Evolutionary conservation across 2,888 invertebrate genomes (phyloP).

Genomic region (Stenoptilia bipunctidactyla): DNA sequence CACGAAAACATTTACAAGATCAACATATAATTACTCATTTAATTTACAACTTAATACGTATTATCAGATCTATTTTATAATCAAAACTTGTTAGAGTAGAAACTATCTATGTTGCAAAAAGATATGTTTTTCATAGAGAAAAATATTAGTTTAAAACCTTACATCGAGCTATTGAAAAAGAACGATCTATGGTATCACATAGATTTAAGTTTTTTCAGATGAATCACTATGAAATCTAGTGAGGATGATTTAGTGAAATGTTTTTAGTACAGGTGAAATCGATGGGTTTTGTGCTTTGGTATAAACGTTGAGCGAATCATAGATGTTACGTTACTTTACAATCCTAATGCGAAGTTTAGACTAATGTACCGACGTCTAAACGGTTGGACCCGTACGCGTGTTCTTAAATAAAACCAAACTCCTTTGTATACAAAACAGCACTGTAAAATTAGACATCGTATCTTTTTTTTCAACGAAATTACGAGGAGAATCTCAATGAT

Average conservation of each 20-base stretch:
- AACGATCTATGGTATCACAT: slow-evolving; percentile 28
- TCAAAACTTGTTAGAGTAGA: slow-evolving; percentile 23
- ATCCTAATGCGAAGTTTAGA: slow-evolving; percentile 63
- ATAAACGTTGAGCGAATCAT: slow-evolving; percentile 68
- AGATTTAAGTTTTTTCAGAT: slow-evolving; percentile 65
- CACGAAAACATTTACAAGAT: too few relatives aligned
- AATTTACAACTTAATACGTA: not conserved
- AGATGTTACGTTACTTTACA: slow-evolving; percentile 57
- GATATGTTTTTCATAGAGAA: slow-evolving; percentile 22
- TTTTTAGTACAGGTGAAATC: slow-evolving; percentile 57
- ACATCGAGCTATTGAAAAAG: not conserved
- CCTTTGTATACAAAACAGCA: slow-evolving; percentile 41
- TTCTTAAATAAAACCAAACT: slow-evolving; percentile 51
- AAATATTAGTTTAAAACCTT: slow-evolving; percentile 19
- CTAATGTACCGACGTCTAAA: slow-evolving; percentile 62
- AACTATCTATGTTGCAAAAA: slow-evolving; percentile 44
- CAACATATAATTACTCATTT: too few relatives aligned
- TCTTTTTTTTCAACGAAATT: slow-evolving; percentile 44
- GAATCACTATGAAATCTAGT: slow-evolving; percentile 69
- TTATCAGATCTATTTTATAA: slow-evolving; percentile 42
- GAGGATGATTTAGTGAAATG: slow-evolving; percentile 49
- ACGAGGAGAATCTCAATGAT: slow-evolving; percentile 69
- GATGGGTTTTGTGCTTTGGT: slow-evolving; percentile 72
- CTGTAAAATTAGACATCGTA: slow-evolving; percentile 43
- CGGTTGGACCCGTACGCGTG: slow-evolving; percentile 70